Conservation (phyloP, 1,140 invertebrate species). For the Hylaeus anthracinus region DNA sequence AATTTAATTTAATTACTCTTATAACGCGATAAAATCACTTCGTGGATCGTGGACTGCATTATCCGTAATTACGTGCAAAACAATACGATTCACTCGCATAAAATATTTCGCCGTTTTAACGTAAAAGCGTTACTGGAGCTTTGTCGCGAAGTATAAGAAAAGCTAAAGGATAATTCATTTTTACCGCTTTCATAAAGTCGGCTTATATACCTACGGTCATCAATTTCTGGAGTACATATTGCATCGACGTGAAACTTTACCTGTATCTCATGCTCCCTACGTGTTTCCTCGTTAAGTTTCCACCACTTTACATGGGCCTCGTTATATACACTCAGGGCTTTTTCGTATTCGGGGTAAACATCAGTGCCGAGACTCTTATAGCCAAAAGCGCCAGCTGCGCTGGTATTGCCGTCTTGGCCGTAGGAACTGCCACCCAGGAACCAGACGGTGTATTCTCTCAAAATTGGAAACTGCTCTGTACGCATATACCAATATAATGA, state of each 20-base stretch:
- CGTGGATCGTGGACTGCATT: too few relatives aligned
- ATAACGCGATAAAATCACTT: too few relatives aligned
- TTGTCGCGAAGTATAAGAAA: background rate
- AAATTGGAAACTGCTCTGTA: slow-evolving; percentile 63
- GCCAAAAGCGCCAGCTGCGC: slow-evolving; percentile 63
- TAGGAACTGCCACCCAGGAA: slow-evolving; percentile 63
- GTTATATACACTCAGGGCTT: slow-evolving; percentile 29
- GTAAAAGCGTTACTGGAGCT: background rate
- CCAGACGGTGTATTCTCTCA: slow-evolving; percentile 69
- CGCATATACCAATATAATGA: slow-evolving; percentile 75
- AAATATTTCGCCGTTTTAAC: background rate
- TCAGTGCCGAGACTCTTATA: slow-evolving; percentile 63
- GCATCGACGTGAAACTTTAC: slow-evolving; percentile 29
- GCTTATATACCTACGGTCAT: background rate
- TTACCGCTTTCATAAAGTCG: background rate
- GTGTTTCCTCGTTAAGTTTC: slow-evolving; percentile 46
- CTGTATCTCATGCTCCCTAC: slow-evolving; percentile 22
- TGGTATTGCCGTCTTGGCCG: slow-evolving; percentile 65
- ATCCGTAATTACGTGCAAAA: too few relatives aligned
- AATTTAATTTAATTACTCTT: too few relatives aligned
- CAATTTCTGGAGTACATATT: background rate
- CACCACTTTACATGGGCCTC: slow-evolving; percentile 36
- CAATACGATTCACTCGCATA: too few relatives aligned
- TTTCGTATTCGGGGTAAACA: slow-evolving; percentile 61
- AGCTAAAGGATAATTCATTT: background rate